A percentile compares a stretch with the other conserved stretches of the same genome.
Conservation (phyloP, 2,797 vertebrate genomes). For the Gallinago nigripennis region DNA sequence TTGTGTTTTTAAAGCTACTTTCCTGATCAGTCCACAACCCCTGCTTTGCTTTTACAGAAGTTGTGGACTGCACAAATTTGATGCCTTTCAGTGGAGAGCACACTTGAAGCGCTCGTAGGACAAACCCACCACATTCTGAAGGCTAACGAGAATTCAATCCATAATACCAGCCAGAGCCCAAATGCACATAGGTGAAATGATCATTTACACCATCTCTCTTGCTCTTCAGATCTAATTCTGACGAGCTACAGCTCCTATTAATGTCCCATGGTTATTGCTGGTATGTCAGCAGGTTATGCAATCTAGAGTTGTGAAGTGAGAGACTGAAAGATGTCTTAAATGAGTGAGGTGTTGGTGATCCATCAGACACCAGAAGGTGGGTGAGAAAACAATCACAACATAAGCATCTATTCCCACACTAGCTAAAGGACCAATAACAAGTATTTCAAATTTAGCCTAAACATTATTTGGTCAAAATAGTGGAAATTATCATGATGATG, state of each 20-base stretch:
- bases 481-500: not conserved
- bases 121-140: not conserved
- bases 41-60: not conserved
- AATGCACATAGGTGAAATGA: not conserved
- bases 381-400: not conserved
- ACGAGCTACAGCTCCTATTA: not conserved
- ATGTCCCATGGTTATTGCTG: not conserved
- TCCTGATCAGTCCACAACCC: not conserved
- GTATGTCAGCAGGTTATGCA: not conserved
- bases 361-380: not conserved
- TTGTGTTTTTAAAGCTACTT: not conserved
- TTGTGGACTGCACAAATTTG: not conserved
- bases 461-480: not conserved
- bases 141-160: rapidly evolving
- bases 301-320: not conserved
- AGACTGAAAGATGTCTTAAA: not conserved
- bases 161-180: not conserved
- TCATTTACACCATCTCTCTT: not conserved
- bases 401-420: not conserved
- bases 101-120: not conserved
- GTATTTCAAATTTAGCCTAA: not conserved
- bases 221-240: not conserved
- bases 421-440: not conserved
- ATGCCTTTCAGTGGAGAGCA: not conserved
- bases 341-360: not conserved